Evolutionary conservation across 2,113 vertebrate species (phyloP).

Genomic region (Numida meleagris): DNA sequence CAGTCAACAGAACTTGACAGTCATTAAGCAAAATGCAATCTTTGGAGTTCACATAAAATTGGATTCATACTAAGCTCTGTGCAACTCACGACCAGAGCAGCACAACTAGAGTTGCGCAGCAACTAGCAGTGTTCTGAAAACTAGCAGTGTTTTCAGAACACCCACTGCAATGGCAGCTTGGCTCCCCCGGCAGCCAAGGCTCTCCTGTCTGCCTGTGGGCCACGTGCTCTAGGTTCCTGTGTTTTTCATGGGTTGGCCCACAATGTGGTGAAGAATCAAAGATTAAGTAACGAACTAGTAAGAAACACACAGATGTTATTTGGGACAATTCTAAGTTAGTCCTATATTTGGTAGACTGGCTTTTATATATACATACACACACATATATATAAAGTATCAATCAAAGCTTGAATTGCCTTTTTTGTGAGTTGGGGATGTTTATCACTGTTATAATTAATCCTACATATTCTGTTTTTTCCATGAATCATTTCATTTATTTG

Average conservation of each 20-base stretch:
- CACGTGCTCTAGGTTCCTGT: background rate
- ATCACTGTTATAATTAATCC: background rate
- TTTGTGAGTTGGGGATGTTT: background rate
- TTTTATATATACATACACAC: too few relatives aligned
- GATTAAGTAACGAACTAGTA: background rate
- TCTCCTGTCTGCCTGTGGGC: too few relatives aligned
- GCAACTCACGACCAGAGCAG: accelerated
- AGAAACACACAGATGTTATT: background rate
- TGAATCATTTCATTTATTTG: background rate
- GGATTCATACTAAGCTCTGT: accelerated
- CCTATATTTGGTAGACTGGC: background rate
- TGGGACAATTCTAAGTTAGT: background rate
- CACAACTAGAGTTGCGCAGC: accelerated
- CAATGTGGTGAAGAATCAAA: background rate
- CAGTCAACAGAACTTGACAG: background rate
- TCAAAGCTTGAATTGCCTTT: background rate
- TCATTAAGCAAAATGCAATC: background rate
- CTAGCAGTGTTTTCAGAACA: accelerated
- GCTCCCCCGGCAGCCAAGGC: background rate
- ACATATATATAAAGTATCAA: background rate
- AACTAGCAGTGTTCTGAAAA: accelerated
- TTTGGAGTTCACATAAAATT: background rate
- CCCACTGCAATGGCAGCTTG: accelerated
- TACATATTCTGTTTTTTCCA: constrained; percentile 20
- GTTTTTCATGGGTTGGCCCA: background rate